Base-by-base conservation (phyloP, 2,113 vertebrate genomes). In the Orientallactaga bullata region DNA sequence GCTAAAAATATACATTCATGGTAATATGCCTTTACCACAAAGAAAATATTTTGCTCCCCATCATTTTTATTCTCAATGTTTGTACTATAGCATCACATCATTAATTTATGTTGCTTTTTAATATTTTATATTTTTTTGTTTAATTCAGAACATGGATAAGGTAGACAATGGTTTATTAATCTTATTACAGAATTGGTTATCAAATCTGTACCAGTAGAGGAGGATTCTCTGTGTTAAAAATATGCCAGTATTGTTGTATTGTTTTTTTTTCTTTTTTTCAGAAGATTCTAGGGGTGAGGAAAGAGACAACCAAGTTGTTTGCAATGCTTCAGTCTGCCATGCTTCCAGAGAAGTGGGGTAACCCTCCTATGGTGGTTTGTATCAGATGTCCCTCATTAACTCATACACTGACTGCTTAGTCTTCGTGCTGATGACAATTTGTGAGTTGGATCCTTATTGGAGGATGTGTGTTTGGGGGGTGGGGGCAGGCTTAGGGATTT, bases 11-110 rank as follows among this genome's bases (percentile, higher is more conserved):
- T 13, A 55, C 55, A 55, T 55, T 6, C 55, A 55, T 55, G 55
- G 15, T 28, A 51, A 77, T 23, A 3, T 65, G 4, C 73, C 12
- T 72, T 6, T 7, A 55, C 20, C 7, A n/a, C 7, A 58, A 21
- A 78, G 23, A 23, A 82, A 72, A 7, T 30, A 85, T 26, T 65
- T 84, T 68, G 72, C 71, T 94, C 81, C 26, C 20, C 37, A 6
- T 87, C 55, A 76, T 28, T 72, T 85, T 3, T 21, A 83, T 32
- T 71, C 66, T 89, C 35, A 83, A 89, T 18, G 47, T 74, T 55
- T 79, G 2, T 16, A 51, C 21, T 6, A 21, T 35, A 85, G 55
- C 63, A 78, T 61, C 51, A 0, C 18, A 37, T 78, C 89, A 58
- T 5, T 47, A 47, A 47, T 47, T 47, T 47, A 47, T 47, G 42